Evolutionary conservation across 1,140 invertebrate species (phyloP).

Genomic region (Himalopsyche phryganea): DNA sequence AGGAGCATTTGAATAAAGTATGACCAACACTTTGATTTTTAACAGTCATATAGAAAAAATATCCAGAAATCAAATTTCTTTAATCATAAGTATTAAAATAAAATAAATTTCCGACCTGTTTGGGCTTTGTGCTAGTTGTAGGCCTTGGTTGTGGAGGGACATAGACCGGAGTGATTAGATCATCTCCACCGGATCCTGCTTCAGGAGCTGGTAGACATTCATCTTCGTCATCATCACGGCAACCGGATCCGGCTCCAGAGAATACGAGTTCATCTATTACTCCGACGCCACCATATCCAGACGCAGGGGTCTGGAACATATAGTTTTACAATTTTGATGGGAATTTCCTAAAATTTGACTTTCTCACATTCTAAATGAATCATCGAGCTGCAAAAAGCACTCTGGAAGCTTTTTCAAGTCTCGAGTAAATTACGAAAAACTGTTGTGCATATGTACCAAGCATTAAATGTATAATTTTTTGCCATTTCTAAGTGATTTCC

Average conservation of each 20-base stretch:
- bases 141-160: slow-evolving; percentile 76
- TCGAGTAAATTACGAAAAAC: too few species aligned
- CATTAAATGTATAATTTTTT: too few species aligned
- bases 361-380: too few species aligned
- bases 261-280: slow-evolving; percentile 83
- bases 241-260: slow-evolving; percentile 84
- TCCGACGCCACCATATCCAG: slow-evolving; percentile 71
- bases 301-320: slow-evolving; percentile 75
- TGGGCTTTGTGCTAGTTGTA: slow-evolving; percentile 51
- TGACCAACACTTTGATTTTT: not conserved
- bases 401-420: too few species aligned
- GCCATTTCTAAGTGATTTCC: too few species aligned
- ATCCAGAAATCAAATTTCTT: not conserved
- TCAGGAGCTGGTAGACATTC: slow-evolving; percentile 82
- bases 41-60: not conserved
- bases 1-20: too few species aligned
- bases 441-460: too few species aligned
- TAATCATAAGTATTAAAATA: not conserved
- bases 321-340: too few species aligned
- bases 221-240: slow-evolving; percentile 80
- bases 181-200: slow-evolving; percentile 78
- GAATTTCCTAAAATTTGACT: too few species aligned
- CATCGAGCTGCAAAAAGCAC: too few species aligned
- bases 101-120: not conserved
- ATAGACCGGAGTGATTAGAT: slow-evolving; percentile 89